Evolutionary conservation across 1,140 invertebrate species (phyloP).

Genomic region (Drosophila punjabiensis): DNA sequence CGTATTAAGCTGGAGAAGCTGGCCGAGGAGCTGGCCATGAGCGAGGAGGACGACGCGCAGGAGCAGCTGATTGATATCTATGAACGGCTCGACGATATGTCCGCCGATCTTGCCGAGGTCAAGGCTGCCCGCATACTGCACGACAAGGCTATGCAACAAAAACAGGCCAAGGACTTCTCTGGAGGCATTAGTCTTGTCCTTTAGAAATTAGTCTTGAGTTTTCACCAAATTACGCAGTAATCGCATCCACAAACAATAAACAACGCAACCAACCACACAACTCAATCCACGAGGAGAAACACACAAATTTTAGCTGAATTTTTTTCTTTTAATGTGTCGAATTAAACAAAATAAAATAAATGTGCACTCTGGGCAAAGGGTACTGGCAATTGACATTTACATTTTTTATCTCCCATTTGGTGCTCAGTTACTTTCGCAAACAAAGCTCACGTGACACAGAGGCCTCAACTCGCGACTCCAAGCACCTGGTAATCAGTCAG

Average conservation of each 20-base stretch:
- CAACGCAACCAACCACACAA: conserved; percentile 1
- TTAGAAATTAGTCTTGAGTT: conserved; percentile 66
- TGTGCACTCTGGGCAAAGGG: conserved; percentile 6
- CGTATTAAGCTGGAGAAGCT: conserved; percentile 95
- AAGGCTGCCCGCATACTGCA: conserved; percentile 97
- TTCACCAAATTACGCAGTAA: conserved; percentile 19
- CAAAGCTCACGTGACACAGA: conserved; percentile 19
- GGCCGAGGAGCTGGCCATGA: conserved; percentile 95
- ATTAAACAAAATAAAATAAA: conserved; percentile 68
- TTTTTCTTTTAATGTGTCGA: conserved; percentile 74
- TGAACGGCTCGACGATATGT: conserved; percentile 98
- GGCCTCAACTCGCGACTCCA: conserved; percentile 11
- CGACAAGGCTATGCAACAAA: conserved; percentile 96
- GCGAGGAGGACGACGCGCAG: conserved; percentile 96
- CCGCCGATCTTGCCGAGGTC: conserved; percentile 97
- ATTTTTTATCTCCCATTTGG: conserved; percentile 30
- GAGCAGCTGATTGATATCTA: conserved; percentile 99
- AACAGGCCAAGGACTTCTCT: conserved; percentile 97
- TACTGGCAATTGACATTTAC: conserved; percentile 28
- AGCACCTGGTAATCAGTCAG: conserved; percentile 40
- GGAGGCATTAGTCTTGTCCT: conserved; percentile 89
- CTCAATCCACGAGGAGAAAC: conserved; percentile 22
- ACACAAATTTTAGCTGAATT: conserved; percentile 79
- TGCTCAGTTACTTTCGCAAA: conserved; percentile 21
- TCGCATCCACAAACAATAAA: conserved; percentile 14